Conservation (phyloP, 1,140 invertebrate genomes). For the Latrodectus geometricus region DNA sequence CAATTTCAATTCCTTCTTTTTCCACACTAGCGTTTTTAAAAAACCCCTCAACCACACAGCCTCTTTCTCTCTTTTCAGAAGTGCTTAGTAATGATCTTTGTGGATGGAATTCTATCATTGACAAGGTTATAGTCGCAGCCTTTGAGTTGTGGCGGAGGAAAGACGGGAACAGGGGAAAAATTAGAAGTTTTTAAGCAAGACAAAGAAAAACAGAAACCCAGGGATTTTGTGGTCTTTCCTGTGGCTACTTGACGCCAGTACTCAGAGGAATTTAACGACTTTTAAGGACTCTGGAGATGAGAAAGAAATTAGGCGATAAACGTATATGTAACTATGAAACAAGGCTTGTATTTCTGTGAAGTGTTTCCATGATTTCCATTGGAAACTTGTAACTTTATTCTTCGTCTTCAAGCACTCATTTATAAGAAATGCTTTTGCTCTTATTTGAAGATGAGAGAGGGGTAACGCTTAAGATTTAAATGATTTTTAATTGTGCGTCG, state of each 20-base stretch:
- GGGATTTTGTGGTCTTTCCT: slow-evolving; percentile 51
- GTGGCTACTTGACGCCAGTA: slow-evolving; percentile 50
- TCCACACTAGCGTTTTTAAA: not conserved
- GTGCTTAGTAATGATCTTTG: slow-evolving; percentile 57
- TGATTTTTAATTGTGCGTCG: slow-evolving; percentile 34
- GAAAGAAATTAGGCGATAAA: slow-evolving; percentile 40
- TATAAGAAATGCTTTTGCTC: not conserved
- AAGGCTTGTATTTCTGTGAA: not conserved
- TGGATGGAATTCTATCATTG: slow-evolving; percentile 43
- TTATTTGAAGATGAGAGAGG: not conserved
- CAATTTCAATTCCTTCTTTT: not conserved
- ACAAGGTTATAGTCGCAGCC: not conserved
- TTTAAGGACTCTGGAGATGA: slow-evolving; percentile 9
- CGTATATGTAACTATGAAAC: not conserved
- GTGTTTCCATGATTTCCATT: not conserved
- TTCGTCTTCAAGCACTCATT: not conserved
- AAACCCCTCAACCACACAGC: not conserved
- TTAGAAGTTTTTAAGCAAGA: slow-evolving; percentile 47
- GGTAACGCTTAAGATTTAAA: slow-evolving; percentile 40
- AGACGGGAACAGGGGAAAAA: slow-evolving; percentile 17
- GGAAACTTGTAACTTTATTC: not conserved
- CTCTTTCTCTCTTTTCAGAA: slow-evolving; percentile 20
- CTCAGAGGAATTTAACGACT: slow-evolving; percentile 53
- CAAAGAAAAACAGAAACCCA: slow-evolving; percentile 26
- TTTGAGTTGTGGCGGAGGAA: not conserved